phyloP scores from a whole-genome alignment of 1,140 invertebrate species.

The Bombus affinis region DNA sequence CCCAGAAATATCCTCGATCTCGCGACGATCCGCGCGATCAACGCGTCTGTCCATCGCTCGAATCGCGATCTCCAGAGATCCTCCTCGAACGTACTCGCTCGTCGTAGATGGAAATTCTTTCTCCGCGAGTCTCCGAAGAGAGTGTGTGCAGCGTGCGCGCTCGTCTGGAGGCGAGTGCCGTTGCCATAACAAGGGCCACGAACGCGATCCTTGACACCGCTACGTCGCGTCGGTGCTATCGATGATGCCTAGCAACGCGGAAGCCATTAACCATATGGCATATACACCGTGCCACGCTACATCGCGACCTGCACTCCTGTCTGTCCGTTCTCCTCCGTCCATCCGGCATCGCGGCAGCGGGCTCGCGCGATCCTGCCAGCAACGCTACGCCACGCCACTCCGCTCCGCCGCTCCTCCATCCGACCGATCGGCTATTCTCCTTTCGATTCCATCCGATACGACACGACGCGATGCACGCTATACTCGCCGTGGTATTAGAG shows the following conservation, averaged over 20 bases:
- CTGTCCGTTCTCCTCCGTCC: constrained; percentile 27
- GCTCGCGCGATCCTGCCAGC: background rate
- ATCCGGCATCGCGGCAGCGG: no score
- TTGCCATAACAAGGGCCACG: constrained; percentile 66
- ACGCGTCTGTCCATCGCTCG: no score
- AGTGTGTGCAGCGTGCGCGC: no score
- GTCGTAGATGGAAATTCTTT: background rate
- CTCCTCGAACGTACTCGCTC: no score
- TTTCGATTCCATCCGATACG: background rate
- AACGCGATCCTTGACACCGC: constrained; percentile 71
- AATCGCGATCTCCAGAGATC: background rate
- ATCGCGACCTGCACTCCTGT: constrained; percentile 37
- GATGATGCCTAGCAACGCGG: constrained; percentile 75
- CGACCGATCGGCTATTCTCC: constrained; percentile 1
- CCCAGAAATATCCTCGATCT: background rate
- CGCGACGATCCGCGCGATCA: no score
- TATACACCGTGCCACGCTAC: constrained; percentile 69
- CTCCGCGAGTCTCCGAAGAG: no score
- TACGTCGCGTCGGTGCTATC: constrained; percentile 60
- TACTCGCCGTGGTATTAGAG: background rate
- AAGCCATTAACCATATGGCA: constrained; percentile 79
- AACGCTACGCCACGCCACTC: background rate
- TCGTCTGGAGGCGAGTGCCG: constrained; percentile 35
- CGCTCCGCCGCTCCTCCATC: background rate
- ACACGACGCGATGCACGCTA: background rate